Conservation (phyloP, 2,797 vertebrate genomes). For the Vireo griseus region DNA sequence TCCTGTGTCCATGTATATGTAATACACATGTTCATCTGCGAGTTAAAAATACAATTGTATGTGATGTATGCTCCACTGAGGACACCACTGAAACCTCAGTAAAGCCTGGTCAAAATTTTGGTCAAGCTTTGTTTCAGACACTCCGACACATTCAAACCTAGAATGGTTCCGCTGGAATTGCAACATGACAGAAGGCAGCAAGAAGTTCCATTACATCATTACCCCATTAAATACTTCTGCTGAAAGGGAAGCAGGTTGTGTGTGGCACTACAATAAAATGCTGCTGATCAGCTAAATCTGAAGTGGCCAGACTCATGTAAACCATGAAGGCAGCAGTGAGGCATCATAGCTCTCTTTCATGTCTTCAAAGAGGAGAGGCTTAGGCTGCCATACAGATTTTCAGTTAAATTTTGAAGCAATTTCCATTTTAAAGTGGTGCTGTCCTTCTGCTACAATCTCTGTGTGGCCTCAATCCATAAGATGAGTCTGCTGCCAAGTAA, state of each 20-base stretch:
- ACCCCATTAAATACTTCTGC: conserved; percentile 33
- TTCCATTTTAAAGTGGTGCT: not conserved
- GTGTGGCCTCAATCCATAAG: not conserved
- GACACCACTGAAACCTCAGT: conserved; percentile 20
- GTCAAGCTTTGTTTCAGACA: conserved; percentile 40
- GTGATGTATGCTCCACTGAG: not conserved
- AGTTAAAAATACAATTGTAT: not conserved
- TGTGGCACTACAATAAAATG: not conserved
- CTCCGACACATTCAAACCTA: not conserved
- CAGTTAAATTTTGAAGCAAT: not conserved
- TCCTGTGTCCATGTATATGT: not conserved
- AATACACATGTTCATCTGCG: not conserved
- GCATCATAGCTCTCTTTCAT: not conserved
- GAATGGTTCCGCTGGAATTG: not conserved
- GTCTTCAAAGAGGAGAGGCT: not conserved
- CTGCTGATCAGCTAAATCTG: not conserved
- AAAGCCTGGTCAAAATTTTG: conserved; percentile 6
- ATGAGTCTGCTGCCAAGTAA: conserved; percentile 11
- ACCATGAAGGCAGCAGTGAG: not conserved
- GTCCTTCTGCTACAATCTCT: not conserved
- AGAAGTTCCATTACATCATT: conserved; percentile 23
- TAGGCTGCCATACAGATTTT: not conserved
- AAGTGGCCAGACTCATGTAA: not conserved
- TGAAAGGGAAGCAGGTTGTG: conserved; percentile 25
- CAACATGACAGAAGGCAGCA: conserved; percentile 45